Conservation (phyloP, 2,113 vertebrate genomes). For the Chauna torquata region DNA sequence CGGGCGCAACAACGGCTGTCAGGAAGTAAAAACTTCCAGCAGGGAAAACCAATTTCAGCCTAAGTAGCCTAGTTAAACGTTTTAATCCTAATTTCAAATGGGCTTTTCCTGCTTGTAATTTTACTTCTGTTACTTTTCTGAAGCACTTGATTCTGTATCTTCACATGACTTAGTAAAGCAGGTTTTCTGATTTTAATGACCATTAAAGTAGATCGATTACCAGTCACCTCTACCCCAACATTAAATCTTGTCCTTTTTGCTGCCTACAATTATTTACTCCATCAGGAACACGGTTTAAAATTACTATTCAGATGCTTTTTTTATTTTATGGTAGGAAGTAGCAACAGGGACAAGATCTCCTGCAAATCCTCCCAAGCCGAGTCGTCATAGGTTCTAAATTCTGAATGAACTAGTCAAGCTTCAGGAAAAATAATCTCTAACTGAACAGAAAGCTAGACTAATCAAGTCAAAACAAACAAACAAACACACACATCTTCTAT, state of each 20-base stretch:
- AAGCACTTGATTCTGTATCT: not conserved
- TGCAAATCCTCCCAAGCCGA: not conserved
- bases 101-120: not conserved
- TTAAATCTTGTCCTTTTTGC: not conserved
- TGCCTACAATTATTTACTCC: not conserved
- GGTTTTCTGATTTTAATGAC: not conserved
- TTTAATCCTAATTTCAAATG: not conserved
- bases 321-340: not conserved
- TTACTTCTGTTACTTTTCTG: not conserved
- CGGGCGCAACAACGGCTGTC: accelerated
- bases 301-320: not conserved
- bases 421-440: not conserved
- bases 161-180: not conserved
- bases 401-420: not conserved
- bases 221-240: not conserved
- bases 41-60: not conserved
- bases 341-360: not conserved
- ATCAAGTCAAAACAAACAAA: not conserved
- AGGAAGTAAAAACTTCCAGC: not conserved
- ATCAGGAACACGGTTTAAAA: not conserved
- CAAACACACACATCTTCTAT: not conserved
- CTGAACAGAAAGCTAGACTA: not conserved
- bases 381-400: too few species aligned
- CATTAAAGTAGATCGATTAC: not conserved
- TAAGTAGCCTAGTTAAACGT: not conserved